These are phyloP conservation scores for Euphonia xanthogaster DNA, from an alignment of 2,797 vertebrate species.

Conservation along the genomic window DNA sequence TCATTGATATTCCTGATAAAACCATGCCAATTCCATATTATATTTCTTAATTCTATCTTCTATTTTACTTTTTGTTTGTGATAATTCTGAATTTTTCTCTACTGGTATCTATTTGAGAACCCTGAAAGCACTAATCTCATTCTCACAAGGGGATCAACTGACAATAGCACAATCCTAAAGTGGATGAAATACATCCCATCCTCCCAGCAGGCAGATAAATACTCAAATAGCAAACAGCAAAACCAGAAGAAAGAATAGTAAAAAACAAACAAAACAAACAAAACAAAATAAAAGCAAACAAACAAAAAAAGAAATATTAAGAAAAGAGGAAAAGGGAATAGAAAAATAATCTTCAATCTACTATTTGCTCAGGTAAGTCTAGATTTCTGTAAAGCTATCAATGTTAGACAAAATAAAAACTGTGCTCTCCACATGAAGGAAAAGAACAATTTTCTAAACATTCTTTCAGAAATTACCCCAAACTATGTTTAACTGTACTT, in stretches of 20 bases:
- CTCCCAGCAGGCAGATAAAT: not conserved
- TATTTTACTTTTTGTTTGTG: conserved; percentile 13
- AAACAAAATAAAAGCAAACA: not conserved
- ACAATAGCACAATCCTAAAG: not conserved
- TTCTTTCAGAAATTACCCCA: not conserved
- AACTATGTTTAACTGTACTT: not conserved
- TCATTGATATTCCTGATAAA: conserved; percentile 36
- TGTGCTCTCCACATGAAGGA: not conserved
- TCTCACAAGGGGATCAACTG: conserved; percentile 12
- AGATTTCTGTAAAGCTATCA: not conserved
- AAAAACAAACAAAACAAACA: not conserved
- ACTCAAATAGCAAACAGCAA: not conserved
- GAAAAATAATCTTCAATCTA: not conserved
- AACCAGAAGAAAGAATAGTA: not conserved
- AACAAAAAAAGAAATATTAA: rapidly evolving
- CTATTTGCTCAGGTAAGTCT: not conserved
- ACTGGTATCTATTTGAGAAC: conserved; percentile 1
- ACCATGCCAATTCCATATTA: conserved; percentile 13
- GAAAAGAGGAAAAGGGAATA: not conserved
- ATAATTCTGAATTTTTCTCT: not conserved
- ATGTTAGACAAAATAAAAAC: not conserved
- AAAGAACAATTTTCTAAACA: not conserved
- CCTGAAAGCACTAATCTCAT: conserved; percentile 52
- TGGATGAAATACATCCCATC: not conserved
- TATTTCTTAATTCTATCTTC: not conserved